These are phyloP conservation scores for Montifringilla adamsi DNA, from an alignment of 2,113 vertebrate species.

Conservation along the genomic window DNA sequence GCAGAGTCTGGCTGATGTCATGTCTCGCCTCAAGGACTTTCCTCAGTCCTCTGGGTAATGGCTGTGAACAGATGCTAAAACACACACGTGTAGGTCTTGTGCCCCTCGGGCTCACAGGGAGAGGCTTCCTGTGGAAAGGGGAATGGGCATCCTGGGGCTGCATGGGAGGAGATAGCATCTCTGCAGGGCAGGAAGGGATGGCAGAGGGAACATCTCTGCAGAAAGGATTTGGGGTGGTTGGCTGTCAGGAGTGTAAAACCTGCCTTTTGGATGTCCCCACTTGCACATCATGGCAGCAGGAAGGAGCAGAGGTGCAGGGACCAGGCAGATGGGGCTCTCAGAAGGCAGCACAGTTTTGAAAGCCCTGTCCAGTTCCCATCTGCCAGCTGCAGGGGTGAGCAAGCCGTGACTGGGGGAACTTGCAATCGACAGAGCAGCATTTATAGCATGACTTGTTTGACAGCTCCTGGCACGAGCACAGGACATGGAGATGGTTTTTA, in stretches of 20 bases:
- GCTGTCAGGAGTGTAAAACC: background rate
- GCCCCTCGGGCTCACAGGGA: background rate
- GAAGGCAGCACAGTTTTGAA: background rate
- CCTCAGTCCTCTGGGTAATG: slow-evolving; percentile 1
- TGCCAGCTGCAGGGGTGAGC: background rate
- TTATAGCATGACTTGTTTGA: slow-evolving; percentile 12
- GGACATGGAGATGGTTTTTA: slow-evolving; percentile 12
- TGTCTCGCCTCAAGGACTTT: slow-evolving; percentile 58
- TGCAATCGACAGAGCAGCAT: background rate
- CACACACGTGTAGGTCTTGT: background rate
- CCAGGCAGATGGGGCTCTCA: background rate
- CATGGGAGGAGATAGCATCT: background rate
- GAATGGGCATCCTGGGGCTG: background rate
- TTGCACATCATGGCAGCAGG: background rate
- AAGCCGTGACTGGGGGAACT: background rate
- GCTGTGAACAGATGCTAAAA: slow-evolving; percentile 37
- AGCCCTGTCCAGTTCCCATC: background rate
- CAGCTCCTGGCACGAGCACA: slow-evolving; percentile 22
- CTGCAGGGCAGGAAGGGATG: background rate
- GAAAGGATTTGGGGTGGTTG: background rate
- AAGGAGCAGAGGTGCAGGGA: background rate
- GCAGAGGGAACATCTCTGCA: background rate
- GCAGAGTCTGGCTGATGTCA: slow-evolving; percentile 48
- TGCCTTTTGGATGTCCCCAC: background rate
- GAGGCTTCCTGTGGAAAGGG: background rate